Evolutionary conservation across 1,140 invertebrate species (phyloP), one percentile per base, ranked within the genome.

Genomic region (Bombus soroeensis): DNA sequence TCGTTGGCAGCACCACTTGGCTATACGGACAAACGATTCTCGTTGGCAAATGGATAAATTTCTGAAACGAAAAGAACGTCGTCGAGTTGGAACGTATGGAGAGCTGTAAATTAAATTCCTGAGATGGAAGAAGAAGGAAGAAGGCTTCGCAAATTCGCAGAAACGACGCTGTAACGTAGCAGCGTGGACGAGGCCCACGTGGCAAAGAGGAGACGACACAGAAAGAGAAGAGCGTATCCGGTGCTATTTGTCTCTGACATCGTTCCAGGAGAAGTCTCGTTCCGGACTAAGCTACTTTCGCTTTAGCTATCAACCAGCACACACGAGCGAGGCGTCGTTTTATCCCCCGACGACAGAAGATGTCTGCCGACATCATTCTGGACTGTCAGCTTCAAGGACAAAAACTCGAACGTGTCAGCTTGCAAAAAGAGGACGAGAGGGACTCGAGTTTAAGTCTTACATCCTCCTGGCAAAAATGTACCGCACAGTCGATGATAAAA

Each of bases 161-260:
- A 81, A 85, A 88, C 47, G 87, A 62, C n/a, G 68, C 34, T 85
- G 81, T 88, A 64, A 81, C 73, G 74, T 47, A 66, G 37, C 47
- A 13, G 43, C 57, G 37, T 43, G 59, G 43, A 68, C 53, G 32
- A 68, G 34, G 57, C 34, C 80, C 39, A 13, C 39, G 34, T n/a
- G 59, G n/a, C 71, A 68, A 83, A 76, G 72, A 64, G 75, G 6
- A n/a, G 28, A 22, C 81, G 85, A 72, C 64, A 66, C 78, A 43
- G 86, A 77, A 81, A n/a, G 39, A 62, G 57, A 75, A 10, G 71
- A 76, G 64, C 47, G 39, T 75, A 83, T 88, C 87, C 76, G 87
- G 71, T 22, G 59, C 86, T 85, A 88, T 89, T 89, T 89, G 84
- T 88, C 87, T 86, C 66, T 88, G 83, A 83, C 74, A 82, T 82